Conservation (phyloP, 2,113 vertebrate genomes). For the Emydocephalus ijimae region DNA sequence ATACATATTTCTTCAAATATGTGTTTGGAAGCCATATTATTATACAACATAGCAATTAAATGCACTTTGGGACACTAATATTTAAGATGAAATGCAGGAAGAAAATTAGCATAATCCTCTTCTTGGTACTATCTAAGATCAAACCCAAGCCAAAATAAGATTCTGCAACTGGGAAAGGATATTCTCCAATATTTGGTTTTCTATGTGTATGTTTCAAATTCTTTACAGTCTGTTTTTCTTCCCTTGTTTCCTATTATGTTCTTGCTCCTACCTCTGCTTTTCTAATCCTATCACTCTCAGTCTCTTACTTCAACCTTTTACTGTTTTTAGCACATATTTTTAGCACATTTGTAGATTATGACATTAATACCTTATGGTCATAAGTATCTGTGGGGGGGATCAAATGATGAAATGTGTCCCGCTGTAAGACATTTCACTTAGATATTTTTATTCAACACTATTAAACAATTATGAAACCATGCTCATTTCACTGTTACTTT, state of each 20-base stretch:
- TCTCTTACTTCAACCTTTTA: not conserved
- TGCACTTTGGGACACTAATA: constrained; percentile 56
- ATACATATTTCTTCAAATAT: constrained; percentile 32
- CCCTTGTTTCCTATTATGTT: not conserved
- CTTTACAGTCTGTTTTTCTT: not conserved
- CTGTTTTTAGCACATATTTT: not conserved
- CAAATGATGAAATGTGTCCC: not conserved
- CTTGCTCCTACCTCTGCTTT: not conserved
- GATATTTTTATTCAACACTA: not conserved
- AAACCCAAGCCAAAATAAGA: constrained; percentile 45
- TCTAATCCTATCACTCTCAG: not conserved
- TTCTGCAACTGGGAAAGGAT: constrained; percentile 30
- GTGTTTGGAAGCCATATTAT: constrained; percentile 39
- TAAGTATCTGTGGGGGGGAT: not conserved
- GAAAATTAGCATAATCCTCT: constrained; percentile 62
- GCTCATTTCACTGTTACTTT: not conserved
- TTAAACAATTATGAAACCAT: not conserved
- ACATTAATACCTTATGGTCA: not conserved
- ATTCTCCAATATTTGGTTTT: not conserved
- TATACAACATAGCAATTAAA: constrained; percentile 44
- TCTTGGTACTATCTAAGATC: constrained; percentile 56
- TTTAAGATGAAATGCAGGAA: constrained; percentile 58
- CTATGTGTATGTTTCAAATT: not conserved
- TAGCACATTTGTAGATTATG: not conserved
- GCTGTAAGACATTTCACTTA: not conserved